Evolutionary conservation across 2,888 invertebrate genomes (phyloP).

Genomic region (Lymantria dispar): DNA sequence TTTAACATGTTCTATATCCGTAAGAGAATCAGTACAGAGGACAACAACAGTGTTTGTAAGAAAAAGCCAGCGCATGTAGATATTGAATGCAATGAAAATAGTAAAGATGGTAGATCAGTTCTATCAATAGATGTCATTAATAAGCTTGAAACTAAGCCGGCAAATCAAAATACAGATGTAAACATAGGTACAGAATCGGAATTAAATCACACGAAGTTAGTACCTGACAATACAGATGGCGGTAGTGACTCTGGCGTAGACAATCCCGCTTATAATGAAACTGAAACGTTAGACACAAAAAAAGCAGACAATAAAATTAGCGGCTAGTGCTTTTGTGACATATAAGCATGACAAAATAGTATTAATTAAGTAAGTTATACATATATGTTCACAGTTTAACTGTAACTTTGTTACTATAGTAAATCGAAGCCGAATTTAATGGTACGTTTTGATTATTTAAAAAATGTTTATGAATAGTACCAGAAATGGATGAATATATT

Average conservation of each 20-base stretch:
- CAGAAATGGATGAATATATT: too few species aligned
- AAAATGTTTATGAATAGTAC: too few species aligned
- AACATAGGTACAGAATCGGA: conserved; percentile 29
- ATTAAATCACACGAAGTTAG: conserved; percentile 41
- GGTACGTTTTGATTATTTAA: too few species aligned
- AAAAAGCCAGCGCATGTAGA: conserved; percentile 71
- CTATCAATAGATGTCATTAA: conserved; percentile 53
- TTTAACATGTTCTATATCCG: conserved; percentile 86
- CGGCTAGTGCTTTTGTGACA: conserved; percentile 34
- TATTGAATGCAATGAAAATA: conserved; percentile 55
- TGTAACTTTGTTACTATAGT: too few species aligned
- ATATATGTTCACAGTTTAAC: too few species aligned
- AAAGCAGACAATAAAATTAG: conserved; percentile 48
- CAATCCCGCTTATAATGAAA: conserved; percentile 68
- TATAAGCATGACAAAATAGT: background rate
- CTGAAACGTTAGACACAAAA: conserved; percentile 47
- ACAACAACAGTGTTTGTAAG: conserved; percentile 82
- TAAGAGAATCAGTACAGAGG: conserved; percentile 69
- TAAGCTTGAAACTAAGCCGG: conserved; percentile 38
- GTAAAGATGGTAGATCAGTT: conserved; percentile 41
- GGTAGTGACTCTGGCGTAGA: conserved; percentile 74
- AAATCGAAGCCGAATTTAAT: too few species aligned
- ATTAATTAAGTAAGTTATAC: background rate
- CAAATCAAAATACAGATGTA: conserved; percentile 11
- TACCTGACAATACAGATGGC: conserved; percentile 65